These are phyloP conservation scores for Podarcis siculus DNA, from an alignment of 2,797 vertebrate species.

Conservation along the genomic window DNA sequence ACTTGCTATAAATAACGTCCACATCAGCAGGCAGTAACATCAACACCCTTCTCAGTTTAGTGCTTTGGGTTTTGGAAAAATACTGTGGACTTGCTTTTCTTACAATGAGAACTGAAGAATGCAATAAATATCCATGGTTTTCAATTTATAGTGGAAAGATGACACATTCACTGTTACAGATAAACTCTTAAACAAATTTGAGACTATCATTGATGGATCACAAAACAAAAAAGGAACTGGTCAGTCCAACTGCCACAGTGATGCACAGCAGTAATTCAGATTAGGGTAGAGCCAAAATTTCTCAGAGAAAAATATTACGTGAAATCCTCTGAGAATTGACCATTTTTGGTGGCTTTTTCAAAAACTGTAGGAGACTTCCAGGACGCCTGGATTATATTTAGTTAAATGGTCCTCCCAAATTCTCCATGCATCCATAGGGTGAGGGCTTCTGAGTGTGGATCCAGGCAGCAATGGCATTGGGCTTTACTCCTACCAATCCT, in stretches of 20 bases:
- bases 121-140: neutral
- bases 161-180: neutral
- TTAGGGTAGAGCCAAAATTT: no score
- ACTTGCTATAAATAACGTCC: neutral
- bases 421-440: no score
- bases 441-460: no score
- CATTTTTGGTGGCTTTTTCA: no score
- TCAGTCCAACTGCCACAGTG: neutral
- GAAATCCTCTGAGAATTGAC: no score
- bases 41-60: neutral
- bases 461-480: no score
- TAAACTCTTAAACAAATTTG: neutral
- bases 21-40: neutral
- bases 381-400: no score
- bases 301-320: no score
- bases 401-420: no score
- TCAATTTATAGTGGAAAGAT: neutral
- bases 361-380: no score
- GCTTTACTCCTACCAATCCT: no score
- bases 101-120: neutral
- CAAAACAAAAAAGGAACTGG: neutral
- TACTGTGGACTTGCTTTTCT: rapidly evolving
- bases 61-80: neutral
- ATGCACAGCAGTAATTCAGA: no score
- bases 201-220: neutral